Evolutionary conservation across 2,888 invertebrate genomes (phyloP), one percentile per base, ranked within the genome.

Genomic region (Ommatoiulus sabulosus): DNA sequence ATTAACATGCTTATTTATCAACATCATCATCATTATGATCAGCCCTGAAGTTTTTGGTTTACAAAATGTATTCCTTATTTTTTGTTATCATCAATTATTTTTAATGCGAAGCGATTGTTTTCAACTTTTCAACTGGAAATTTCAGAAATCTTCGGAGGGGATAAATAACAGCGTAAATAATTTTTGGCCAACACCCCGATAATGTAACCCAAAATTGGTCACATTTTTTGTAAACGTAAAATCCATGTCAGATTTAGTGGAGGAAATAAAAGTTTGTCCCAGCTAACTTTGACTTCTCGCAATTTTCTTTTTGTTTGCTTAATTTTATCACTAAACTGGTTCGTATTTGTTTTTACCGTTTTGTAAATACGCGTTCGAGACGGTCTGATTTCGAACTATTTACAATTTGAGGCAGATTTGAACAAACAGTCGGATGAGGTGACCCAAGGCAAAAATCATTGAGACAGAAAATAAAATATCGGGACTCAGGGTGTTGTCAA

Each of bases 371-470:
- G 6, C n/a, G 63, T 63, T 20, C 63, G 63, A 63, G 63, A 63
- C 63, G 63, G n/a, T 7, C 20, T 63, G n/a, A 63, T 63, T 63
- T 63, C 20, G 63, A 63, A 63, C 63, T 63, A n/a, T 63, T 63
- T 5, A 20, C 63, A 63, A n/a, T 63, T 63, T 63, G 20, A 63
- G n/a, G 63, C 63, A 20, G 20, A 63, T 63, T n/a, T 63, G n/a
- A 63, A 63, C n/a, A n/a, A 20, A 63, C n/a, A 63, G 7, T n/a
- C 8, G n/a, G 20, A n/a, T n/a, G 63, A 52, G 63, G 20, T 63
- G n/a, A 63, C 63, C n/a, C 20, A 4, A 6, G 63, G 20, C 63
- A 63, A 63, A 46, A 63, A 20, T 63, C 20, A 63, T 8, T n/a
- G 20, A n/a, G 20, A 63, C 17, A 63, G 7, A 4, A 63, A 63